These are phyloP conservation scores for Meta bourneti DNA, from an alignment of 2,888 invertebrate genomes.

Conservation along the genomic window DNA sequence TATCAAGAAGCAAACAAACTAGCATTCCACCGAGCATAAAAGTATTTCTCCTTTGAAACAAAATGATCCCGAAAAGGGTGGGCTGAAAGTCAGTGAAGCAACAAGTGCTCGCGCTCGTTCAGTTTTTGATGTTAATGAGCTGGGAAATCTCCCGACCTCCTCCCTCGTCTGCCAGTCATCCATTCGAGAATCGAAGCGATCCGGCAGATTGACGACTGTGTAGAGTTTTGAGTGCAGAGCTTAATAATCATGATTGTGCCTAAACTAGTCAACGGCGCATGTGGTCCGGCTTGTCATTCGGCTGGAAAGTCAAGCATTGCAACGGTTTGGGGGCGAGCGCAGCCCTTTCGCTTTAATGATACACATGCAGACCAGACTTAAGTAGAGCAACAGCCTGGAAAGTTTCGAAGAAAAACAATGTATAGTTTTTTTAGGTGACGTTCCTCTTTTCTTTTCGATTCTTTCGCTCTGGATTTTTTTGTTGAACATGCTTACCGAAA, in stretches of 20 bases:
- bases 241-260: constrained; percentile 56
- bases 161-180: constrained; percentile 18
- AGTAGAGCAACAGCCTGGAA: constrained; percentile 67
- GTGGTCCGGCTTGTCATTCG: constrained; percentile 67
- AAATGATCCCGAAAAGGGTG: no score
- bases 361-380: constrained; percentile 30
- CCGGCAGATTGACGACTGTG: constrained; percentile 26
- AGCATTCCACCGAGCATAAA: no score
- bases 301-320: constrained; percentile 4
- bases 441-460: background rate
- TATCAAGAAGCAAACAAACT: no score
- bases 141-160: background rate
- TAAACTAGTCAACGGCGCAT: constrained; percentile 57
- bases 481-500: background rate
- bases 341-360: constrained; percentile 51
- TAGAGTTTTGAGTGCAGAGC: constrained; percentile 32
- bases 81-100: background rate
- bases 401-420: constrained; percentile 65
- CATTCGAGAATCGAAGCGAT: background rate
- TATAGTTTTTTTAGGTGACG: background rate
- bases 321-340: background rate
- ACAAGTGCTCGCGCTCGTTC: constrained; percentile 3
- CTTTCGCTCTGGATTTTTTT: background rate
- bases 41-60: no score
- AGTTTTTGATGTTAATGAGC: background rate